These are phyloP conservation scores for Eremobia ochroleuca DNA, from an alignment of 2,888 invertebrate genomes.

Conservation along the genomic window DNA sequence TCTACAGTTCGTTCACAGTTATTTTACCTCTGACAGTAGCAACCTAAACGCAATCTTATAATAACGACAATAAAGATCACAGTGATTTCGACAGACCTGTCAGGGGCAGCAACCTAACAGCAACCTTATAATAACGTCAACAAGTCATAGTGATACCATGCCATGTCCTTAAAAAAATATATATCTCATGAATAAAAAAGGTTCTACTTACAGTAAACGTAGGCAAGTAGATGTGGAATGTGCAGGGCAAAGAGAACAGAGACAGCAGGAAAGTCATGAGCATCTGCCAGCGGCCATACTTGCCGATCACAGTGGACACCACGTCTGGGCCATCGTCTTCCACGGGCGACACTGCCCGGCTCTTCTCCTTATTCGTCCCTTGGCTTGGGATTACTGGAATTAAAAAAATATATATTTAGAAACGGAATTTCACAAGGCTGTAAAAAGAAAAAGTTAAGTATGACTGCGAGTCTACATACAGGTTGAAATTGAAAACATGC, in stretches of 20 bases:
- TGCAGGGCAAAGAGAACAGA: constrained; percentile 95
- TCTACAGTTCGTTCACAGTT: not conserved
- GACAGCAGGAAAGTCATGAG: constrained; percentile 94
- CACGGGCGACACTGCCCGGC: constrained; percentile 69
- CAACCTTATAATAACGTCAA: too few relatives aligned
- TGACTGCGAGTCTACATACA: not conserved
- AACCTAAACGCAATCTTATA: not conserved
- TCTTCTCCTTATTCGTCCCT: constrained; percentile 80
- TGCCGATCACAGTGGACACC: constrained; percentile 93
- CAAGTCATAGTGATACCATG: too few relatives aligned
- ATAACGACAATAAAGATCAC: not conserved
- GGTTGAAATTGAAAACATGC: too few relatives aligned
- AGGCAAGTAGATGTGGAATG: constrained; percentile 95
- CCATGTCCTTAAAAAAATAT: not conserved
- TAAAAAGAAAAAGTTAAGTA: not conserved
- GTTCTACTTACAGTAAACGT: constrained; percentile 92
- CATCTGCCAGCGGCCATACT: constrained; percentile 95
- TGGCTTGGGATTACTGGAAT: constrained; percentile 88
- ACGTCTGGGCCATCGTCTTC: constrained; percentile 91
- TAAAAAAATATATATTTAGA: constrained; percentile 39
- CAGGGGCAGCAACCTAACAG: too few relatives aligned
- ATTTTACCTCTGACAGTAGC: not conserved
- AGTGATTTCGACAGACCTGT: too few relatives aligned
- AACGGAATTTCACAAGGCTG: not conserved
- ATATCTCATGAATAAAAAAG: not conserved